Evolutionary conservation across 2,797 vertebrate genomes (phyloP), one percentile per base, ranked within the genome.

Genomic region (Ceyx erithaca): DNA sequence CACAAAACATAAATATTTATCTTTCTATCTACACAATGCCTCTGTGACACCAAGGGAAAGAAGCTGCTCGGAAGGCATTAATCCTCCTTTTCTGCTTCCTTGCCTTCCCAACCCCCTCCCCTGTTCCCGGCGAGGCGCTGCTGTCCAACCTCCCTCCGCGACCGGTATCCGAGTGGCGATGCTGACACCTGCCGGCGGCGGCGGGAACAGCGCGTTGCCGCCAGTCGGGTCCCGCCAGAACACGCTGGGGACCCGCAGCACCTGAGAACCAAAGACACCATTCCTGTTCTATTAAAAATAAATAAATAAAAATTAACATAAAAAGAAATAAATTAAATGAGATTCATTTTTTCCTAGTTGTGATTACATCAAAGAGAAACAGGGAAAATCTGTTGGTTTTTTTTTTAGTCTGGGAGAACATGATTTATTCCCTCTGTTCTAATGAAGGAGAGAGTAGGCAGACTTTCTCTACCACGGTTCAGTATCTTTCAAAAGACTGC

Each of bases 1-100:
- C 77, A 79, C 82, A 96, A 97, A 96, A 95, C 75, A 96, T 96
- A 97, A 96, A 97, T 97, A 97, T 97, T 97, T 97, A 72, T 97
- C 93, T 96, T 96, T 88, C 70, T 96, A 87, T 89, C 70, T 77
- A 75, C 88, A 82, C 64, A 82, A 33, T 30, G 49, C 26, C 30
- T 91, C 63, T 87, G 63, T 78, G 85, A 79, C 46, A 85, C 41
- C 61, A 52, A 87, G 73, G 61, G 81, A 95, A 96, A 93, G 85
- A 95, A 96, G 79, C 54, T 78, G 69, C 86, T 94, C 16, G 14
- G 88, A 82, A 95, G 61, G 81, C 78, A 93, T 82, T 83, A 89
- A 85, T 94, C 84, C 37, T 87, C 67, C n/a, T 82, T 80, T 25
- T 6, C 7, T 9, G 15, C n/a, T 15, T 16, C 20, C 5, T 26